Conservation (phyloP, 2,113 vertebrate species). For the Chlorodrepanis virens region DNA sequence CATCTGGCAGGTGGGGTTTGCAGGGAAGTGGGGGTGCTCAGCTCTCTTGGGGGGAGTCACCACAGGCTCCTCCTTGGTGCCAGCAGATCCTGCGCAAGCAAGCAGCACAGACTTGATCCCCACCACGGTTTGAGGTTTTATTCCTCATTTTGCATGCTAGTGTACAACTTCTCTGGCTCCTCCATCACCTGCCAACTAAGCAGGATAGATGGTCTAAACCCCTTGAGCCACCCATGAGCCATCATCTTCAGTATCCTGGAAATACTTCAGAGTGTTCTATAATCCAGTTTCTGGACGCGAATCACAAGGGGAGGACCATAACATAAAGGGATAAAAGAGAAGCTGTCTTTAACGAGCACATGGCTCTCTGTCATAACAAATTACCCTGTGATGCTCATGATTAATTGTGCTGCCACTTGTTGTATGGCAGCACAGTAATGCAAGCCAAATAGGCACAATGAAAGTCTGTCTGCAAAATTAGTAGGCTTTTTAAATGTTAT, state of each 20-base stretch:
- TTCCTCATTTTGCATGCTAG: background rate
- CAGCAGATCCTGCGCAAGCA: background rate
- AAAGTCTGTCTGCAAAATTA: slow-evolving; percentile 54
- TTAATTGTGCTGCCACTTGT: slow-evolving; percentile 60
- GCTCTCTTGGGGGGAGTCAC: background rate
- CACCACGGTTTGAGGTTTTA: background rate
- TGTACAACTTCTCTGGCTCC: background rate
- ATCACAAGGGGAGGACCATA: background rate
- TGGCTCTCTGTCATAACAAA: slow-evolving; percentile 65
- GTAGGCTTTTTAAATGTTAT: slow-evolving; percentile 19
- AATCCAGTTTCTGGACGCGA: background rate
- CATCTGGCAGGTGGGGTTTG: background rate
- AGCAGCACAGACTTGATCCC: background rate
- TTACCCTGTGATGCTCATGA: slow-evolving; percentile 53
- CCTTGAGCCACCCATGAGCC: background rate
- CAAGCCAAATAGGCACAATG: slow-evolving; percentile 56
- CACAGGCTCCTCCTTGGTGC: background rate
- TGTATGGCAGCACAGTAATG: background rate
- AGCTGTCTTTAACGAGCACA: slow-evolving; percentile 52
- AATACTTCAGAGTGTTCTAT: background rate
- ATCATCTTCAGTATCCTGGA: background rate
- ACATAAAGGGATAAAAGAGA: slow-evolving; percentile 33
- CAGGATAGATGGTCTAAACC: background rate
- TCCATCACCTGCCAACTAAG: background rate
- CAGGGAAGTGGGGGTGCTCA: background rate